phyloP scores from a whole-genome alignment of 2,888 invertebrate species.

The Rugalucina vietnamica region DNA sequence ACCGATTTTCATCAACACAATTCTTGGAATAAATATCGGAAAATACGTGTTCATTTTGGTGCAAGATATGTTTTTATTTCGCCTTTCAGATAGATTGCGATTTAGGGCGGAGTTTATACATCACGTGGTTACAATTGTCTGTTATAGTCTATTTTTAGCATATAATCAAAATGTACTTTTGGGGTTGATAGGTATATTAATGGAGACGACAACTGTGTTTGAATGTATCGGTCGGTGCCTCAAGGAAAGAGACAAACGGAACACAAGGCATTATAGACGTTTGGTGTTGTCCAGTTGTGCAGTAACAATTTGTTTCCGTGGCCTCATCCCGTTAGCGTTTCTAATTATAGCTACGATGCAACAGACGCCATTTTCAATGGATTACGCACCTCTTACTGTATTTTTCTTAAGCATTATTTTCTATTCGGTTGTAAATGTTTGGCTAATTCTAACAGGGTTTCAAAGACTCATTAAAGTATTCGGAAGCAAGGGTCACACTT shows the following conservation, averaged over 20 bases:
- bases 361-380: slow-evolving; percentile 69
- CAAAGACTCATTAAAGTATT: slow-evolving; percentile 62
- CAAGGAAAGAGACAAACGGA: slow-evolving; percentile 52
- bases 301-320: slow-evolving; percentile 62
- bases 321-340: slow-evolving; percentile 67
- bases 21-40: slow-evolving; percentile 68
- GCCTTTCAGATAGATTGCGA: slow-evolving; percentile 33
- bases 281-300: slow-evolving; percentile 58
- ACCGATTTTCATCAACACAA: slow-evolving; percentile 38
- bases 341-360: slow-evolving; percentile 66
- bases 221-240: slow-evolving; percentile 60
- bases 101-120: slow-evolving; percentile 65
- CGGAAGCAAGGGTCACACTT: slow-evolving; percentile 20
- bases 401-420: slow-evolving; percentile 72
- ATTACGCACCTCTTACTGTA: slow-evolving; percentile 63
- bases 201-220: slow-evolving; percentile 65
- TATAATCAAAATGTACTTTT: slow-evolving; percentile 67
- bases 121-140: slow-evolving; percentile 65
- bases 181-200: slow-evolving; percentile 63
- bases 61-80: slow-evolving; percentile 51
- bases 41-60: slow-evolving; percentile 62
- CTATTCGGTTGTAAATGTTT: slow-evolving; percentile 71
- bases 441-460: slow-evolving; percentile 66
- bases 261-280: slow-evolving; percentile 55
- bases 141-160: slow-evolving; percentile 63